These are phyloP conservation scores for Penaeus chinensis DNA, from an alignment of 1,140 invertebrate species.

Conservation along the genomic window DNA sequence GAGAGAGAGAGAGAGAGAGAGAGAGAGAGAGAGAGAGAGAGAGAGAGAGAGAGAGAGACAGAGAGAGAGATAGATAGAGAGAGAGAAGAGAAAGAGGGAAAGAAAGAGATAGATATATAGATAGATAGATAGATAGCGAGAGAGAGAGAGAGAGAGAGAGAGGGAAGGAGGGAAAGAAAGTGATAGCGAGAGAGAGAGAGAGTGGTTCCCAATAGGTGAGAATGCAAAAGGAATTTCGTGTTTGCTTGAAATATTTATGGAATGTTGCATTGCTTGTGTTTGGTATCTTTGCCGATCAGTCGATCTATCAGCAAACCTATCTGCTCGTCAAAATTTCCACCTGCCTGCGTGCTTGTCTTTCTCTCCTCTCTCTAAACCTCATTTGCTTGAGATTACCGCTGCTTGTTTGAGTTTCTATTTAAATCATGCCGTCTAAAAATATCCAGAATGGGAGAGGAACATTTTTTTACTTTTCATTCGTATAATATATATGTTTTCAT, in stretches of 20 bases:
- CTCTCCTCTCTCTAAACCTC: background rate
- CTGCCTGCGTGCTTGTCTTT: background rate
- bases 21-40: background rate
- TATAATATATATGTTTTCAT: too few relatives aligned
- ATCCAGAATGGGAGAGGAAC: too few relatives aligned
- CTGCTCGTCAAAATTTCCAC: background rate
- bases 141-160: slow-evolving; percentile 3
- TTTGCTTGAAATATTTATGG: background rate
- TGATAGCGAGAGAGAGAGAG: background rate
- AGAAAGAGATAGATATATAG: background rate
- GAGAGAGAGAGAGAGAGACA: background rate
- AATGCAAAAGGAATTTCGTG: background rate
- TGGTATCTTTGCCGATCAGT: background rate
- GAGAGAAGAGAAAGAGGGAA: too few relatives aligned
- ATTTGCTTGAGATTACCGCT: too few relatives aligned
- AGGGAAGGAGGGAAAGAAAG: background rate
- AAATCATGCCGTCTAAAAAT: too few relatives aligned
- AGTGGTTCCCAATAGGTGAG: background rate
- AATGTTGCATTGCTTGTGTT: background rate
- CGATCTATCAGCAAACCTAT: background rate
- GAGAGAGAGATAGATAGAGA: background rate
- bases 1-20: background rate
- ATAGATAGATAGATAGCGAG: background rate
- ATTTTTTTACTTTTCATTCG: too few relatives aligned
- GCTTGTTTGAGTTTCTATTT: too few relatives aligned